Evolutionary conservation across 2,888 invertebrate genomes (phyloP).

Genomic region (Apamea monoglypha): DNA sequence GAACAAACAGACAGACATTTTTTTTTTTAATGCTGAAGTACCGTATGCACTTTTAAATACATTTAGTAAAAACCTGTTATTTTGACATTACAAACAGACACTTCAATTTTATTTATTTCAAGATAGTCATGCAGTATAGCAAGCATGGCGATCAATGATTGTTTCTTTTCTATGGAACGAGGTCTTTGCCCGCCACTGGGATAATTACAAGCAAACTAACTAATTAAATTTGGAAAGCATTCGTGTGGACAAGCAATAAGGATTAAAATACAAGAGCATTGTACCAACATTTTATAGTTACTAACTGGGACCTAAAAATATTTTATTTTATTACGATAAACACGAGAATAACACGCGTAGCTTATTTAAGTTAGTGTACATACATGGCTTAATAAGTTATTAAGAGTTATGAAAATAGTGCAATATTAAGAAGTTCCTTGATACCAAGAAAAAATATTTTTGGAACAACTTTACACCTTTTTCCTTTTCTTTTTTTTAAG

Average conservation of each 20-base stretch:
- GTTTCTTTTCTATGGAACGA: not conserved
- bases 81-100: no score
- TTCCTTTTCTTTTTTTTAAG: no score
- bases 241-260: conserved; percentile 34
- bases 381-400: not conserved
- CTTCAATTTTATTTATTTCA: no score
- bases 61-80: no score
- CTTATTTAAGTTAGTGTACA: not conserved
- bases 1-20: no score
- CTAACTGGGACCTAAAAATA: conserved; percentile 16
- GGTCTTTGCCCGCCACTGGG: not conserved
- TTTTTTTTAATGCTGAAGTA: no score
- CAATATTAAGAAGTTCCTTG: not conserved
- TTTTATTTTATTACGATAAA: conserved; percentile 19
- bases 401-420: not conserved
- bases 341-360: conserved; percentile 14
- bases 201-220: not conserved
- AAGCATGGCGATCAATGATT: no score
- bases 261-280: conserved; percentile 9
- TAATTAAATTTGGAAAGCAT: not conserved
- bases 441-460: no score
- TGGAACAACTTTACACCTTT: no score
- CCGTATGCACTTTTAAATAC: no score
- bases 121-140: no score
- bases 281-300: conserved; percentile 4